Base-by-base conservation (phyloP, 2,888 invertebrate genomes). In the Spatulosminthurus flaviceps region DNA sequence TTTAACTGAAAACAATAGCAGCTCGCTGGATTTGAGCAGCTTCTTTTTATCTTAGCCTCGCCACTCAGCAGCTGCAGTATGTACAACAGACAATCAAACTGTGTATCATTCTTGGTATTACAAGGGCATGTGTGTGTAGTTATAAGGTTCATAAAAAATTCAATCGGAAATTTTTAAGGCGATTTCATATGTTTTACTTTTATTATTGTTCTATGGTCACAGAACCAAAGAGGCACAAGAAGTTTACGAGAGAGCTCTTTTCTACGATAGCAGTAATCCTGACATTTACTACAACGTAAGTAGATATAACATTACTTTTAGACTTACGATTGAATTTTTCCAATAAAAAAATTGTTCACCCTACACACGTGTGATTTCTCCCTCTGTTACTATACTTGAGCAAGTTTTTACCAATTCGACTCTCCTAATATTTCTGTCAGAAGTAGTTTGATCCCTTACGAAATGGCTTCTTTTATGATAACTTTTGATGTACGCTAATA, bases 221-320 rank as follows among this genome's bases (percentile, higher is more conserved):
- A 88, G 96, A 85, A 95, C 96, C 0, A 93, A 94, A 86, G 97
- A 98, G 88, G 97, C 97, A 0, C 95, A 96, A 87, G 94, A 95
- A 87, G 96, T 97, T 51, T 98, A 98, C 87, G 95, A 96, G 87
- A 91, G 94, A 86, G 98, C 97, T 1, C 89, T 98, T 74, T 90
- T 95, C 83, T 96, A 97, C 88, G 97, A 97, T 87, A 95, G 93
- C 87, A 94, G 93, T 86, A 96, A 96, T 89, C 95, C 96, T 0
- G 96, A 96, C 87, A 96, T 96, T 86, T 96, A 96, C 88, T 96
- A 96, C 87, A 96, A 96, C 87, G 94, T 95, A 89, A 92, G 93
- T 92, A 85, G 9, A 77, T 42, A 42, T 43, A 28, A 73, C 29
- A 26, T 34, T 34, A 34, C 34, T 34, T 34, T 34, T 34, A 34